Evolutionary conservation across 2,797 vertebrate genomes (phyloP).

Genomic region (Pampus argenteus): DNA sequence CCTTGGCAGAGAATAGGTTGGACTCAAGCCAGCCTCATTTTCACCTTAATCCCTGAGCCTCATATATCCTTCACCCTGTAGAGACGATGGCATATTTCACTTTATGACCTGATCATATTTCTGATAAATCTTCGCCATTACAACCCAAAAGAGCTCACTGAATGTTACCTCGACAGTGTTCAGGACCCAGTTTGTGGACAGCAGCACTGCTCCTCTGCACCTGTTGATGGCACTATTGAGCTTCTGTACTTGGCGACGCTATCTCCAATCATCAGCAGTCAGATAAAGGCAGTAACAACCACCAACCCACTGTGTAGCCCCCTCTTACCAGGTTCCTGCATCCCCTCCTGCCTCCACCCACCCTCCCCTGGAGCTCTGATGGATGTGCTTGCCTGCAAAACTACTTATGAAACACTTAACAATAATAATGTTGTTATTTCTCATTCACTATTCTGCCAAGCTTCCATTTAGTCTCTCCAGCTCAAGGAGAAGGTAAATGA

Average conservation of each 20-base stretch:
- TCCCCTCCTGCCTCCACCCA: constrained; percentile 33
- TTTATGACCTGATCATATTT: constrained; percentile 73
- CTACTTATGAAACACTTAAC: constrained; percentile 78
- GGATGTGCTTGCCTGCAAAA: constrained; percentile 67
- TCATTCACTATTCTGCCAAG: constrained; percentile 61
- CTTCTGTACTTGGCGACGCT: constrained; percentile 34
- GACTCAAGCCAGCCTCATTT: constrained; percentile 67
- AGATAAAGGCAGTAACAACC: constrained; percentile 52
- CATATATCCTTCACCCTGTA: constrained; percentile 67
- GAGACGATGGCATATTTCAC: constrained; percentile 69
- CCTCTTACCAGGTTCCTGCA: constrained; percentile 44
- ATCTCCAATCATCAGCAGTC: constrained; percentile 59
- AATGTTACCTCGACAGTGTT: constrained; percentile 24
- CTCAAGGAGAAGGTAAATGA: constrained; percentile 64
- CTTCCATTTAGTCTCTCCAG: constrained; percentile 49
- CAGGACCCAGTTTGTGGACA: constrained; percentile 8
- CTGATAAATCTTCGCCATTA: constrained; percentile 73
- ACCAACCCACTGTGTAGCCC: constrained; percentile 38
- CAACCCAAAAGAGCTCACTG: constrained; percentile 55
- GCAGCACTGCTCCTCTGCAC: constrained; percentile 35
- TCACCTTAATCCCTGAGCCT: constrained; percentile 69
- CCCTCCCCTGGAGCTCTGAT: constrained; percentile 64
- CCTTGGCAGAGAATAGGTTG: constrained; percentile 76
- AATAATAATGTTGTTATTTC: constrained; percentile 74
- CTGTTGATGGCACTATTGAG: constrained; percentile 80